Conservation (phyloP, 1,140 invertebrate species). For the Aphaenogaster floridana region DNA sequence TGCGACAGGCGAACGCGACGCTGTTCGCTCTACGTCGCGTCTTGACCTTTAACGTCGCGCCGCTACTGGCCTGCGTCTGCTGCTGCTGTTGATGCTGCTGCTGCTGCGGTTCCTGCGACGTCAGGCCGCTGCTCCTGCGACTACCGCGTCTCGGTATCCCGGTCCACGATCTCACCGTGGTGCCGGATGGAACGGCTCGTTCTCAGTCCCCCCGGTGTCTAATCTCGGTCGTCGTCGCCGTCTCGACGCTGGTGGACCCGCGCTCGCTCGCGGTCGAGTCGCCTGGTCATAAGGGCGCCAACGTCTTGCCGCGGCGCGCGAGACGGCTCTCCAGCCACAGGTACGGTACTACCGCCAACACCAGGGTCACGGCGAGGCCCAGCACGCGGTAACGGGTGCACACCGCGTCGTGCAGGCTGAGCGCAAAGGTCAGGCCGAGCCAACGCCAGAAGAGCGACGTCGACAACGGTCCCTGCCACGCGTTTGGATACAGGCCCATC, state of each 20-base stretch:
- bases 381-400: constrained; percentile 86
- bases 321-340: constrained; percentile 84
- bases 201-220: constrained; percentile 79
- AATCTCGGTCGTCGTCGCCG: constrained; percentile 57
- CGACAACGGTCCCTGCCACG: constrained; percentile 86
- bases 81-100: constrained; percentile 10
- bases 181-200: constrained; percentile 81
- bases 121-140: constrained; percentile 53
- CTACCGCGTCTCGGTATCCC: constrained; percentile 41
- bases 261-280: constrained; percentile 59
- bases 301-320: constrained; percentile 79
- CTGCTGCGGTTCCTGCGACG: constrained; percentile 6
- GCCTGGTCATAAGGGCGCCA: constrained; percentile 82
- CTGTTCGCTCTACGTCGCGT: constrained; percentile 68
- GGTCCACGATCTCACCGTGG: constrained; percentile 39
- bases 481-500: constrained; percentile 83
- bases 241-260: constrained; percentile 58
- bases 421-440: constrained; percentile 84
- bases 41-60: constrained; percentile 30
- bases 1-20: constrained; percentile 70
- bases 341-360: constrained; percentile 84
- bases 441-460: constrained; percentile 86
- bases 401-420: constrained; percentile 84
- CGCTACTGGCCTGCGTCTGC: background rate
- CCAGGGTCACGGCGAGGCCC: constrained; percentile 82